Evolutionary conservation across 37 sponge, comb jelly and placozoan genomes (phyloP).

Genomic region (Beroe forskalii): DNA sequence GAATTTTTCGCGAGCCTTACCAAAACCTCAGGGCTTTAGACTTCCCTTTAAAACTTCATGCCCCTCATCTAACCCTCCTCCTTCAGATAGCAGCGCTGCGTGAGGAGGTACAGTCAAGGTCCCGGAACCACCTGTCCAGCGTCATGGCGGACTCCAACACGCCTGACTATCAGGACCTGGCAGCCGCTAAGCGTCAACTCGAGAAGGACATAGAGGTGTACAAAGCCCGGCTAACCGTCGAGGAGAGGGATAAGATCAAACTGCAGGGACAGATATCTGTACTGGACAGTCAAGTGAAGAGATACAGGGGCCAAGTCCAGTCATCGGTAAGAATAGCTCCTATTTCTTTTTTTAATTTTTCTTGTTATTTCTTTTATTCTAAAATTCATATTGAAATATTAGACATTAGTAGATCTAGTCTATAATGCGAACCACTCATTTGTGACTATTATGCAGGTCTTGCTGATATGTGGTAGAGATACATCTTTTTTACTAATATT

Average conservation of each 20-base stretch:
- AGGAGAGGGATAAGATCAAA: slow-evolving; percentile 65
- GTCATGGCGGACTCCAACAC: not conserved
- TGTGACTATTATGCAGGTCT: too few relatives aligned
- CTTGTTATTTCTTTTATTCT: too few relatives aligned
- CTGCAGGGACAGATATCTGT: slow-evolving; percentile 50
- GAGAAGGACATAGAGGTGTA: slow-evolving; percentile 52
- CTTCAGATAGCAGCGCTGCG: slow-evolving; percentile 47
- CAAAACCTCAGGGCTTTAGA: too few relatives aligned
- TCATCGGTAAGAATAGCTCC: slow-evolving; percentile 54
- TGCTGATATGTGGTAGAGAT: too few relatives aligned
- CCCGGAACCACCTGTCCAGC: slow-evolving; percentile 22
- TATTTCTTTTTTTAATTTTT: too few relatives aligned
- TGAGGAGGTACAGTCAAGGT: slow-evolving; percentile 12
- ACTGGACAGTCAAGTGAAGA: slow-evolving; percentile 42
- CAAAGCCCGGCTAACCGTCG: slow-evolving; percentile 30
- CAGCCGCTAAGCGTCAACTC: slow-evolving; percentile 13
- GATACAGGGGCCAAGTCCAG: slow-evolving; percentile 46
- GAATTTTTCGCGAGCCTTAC: too few relatives aligned
- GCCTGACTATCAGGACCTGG: slow-evolving; percentile 48
- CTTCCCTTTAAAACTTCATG: too few relatives aligned
- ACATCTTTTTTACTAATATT: too few relatives aligned
- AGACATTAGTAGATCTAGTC: too few relatives aligned
- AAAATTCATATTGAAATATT: too few relatives aligned
- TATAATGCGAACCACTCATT: too few relatives aligned
- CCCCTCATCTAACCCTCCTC: too few relatives aligned